Evolutionary conservation across 2,888 invertebrate genomes (phyloP), one percentile per base, ranked within the genome.

Genomic region (Adelphocoris suturalis): DNA sequence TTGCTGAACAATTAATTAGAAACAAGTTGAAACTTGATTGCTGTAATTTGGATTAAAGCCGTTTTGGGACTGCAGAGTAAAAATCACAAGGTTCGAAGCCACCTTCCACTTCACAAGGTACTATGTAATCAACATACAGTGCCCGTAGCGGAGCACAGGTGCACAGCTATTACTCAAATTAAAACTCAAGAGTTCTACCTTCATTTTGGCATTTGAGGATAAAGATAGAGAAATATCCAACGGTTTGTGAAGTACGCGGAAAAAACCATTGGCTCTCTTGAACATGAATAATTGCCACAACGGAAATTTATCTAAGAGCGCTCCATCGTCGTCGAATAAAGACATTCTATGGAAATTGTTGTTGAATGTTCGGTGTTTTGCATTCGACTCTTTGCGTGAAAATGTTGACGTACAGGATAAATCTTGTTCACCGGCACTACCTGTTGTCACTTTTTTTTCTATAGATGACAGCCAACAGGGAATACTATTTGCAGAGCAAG

Each of bases 281-380:
- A 37, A 37, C 68, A 68, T 68, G 68, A 68, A 68, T 68, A 23
- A 68, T 68, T 23, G 23, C 7, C 12, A 9, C 68, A n/a, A 9
- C 19, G 19, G 3, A 68, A 11, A 68, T 5, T 19, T 11, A 23
- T 68, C 23, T 23, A n/a, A 7, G 57, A 57, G 19, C 57, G 57
- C 5, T 57, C 57, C 57, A 57, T 57, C n/a, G 5, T 7, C 27
- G 68, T 27, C 68, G 68, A 68, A 68, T 61, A 9, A 23, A 68
- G 68, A 68, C 68, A 68, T 68, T 68, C 68, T 23, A 68, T 68
- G 68, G 68, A 68, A 68, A 68, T 68, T 0, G 5, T 5, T 68
- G 68, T 23, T 68, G 9, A 23, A 68, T 68, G 68, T 68, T 68
- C 68, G n/a, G 23, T 68, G 27, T 68, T 57, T 68, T 12, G 23